phyloP scores from a whole-genome alignment of 2,888 invertebrate genomes.

The Drosophila macrospina region DNA sequence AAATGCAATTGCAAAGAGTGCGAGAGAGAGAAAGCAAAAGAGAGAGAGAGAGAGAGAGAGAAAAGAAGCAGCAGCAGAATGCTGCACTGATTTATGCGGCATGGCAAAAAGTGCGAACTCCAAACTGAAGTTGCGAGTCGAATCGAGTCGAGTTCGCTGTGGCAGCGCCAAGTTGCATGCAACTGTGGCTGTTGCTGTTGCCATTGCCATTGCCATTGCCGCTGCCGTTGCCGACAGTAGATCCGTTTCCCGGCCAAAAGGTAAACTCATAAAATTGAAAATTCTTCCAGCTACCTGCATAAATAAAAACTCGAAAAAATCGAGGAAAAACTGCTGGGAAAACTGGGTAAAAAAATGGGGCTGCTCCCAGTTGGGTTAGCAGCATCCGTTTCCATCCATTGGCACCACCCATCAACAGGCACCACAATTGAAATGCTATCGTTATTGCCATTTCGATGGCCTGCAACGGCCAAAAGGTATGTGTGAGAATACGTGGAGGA shows the following conservation, averaged over 20 bases:
- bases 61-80: slow-evolving; percentile 15
- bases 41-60: background rate
- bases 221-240: slow-evolving; percentile 38
- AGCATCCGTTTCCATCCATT: slow-evolving; percentile 27
- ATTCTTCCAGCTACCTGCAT: slow-evolving; percentile 62
- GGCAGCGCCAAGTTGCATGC: slow-evolving; percentile 12
- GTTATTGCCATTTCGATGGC: slow-evolving; percentile 68
- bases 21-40: slow-evolving; percentile 9
- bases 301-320: slow-evolving; percentile 27
- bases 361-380: slow-evolving; percentile 17
- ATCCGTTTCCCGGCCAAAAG: slow-evolving; percentile 52
- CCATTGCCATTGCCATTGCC: background rate
- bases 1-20: slow-evolving; percentile 58
- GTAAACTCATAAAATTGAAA: slow-evolving; percentile 75
- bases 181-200: slow-evolving; percentile 18
- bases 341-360: slow-evolving; percentile 11
- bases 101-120: slow-evolving; percentile 63
- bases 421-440: slow-evolving; percentile 73
- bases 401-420: slow-evolving; percentile 26
- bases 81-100: slow-evolving; percentile 72
- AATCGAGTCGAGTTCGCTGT: slow-evolving; percentile 33
- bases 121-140: slow-evolving; percentile 49
- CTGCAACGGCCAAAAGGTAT: slow-evolving; percentile 14
- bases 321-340: slow-evolving; percentile 15
- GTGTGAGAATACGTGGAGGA: background rate